These are phyloP conservation scores for Calliphora vicina DNA, from an alignment of 1,140 invertebrate species.

Conservation along the genomic window DNA sequence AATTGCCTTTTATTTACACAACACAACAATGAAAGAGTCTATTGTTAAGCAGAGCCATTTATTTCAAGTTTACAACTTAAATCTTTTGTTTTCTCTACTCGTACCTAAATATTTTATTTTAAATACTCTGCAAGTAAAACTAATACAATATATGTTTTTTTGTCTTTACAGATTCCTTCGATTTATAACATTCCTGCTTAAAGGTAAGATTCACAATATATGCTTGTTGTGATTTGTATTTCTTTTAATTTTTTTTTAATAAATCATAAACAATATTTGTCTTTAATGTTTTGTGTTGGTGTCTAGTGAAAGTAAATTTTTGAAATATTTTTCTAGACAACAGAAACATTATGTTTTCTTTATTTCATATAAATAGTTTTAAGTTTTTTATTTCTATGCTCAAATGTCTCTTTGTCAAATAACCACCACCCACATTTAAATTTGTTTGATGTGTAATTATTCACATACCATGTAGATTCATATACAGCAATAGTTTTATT, in stretches of 20 bases:
- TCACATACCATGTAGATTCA: neutral
- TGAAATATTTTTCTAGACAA: neutral
- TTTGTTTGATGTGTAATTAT: neutral
- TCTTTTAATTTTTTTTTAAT: too few relatives aligned
- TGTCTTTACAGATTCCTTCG: neutral
- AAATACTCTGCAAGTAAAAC: neutral
- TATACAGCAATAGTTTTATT: neutral
- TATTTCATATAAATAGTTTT: too few relatives aligned
- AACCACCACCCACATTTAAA: neutral
- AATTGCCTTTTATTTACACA: neutral
- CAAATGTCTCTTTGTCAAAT: too few relatives aligned
- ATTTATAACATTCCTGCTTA: neutral
- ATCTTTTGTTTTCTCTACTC: slow-evolving; percentile 50
- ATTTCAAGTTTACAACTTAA: slow-evolving; percentile 54
- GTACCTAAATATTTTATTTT: neutral
- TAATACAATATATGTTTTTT: neutral
- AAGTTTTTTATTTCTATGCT: too few relatives aligned
- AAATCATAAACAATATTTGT: neutral
- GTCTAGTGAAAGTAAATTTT: neutral
- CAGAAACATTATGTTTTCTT: neutral
- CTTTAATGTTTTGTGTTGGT: neutral
- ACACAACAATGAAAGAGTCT: neutral
- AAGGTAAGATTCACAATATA: neutral
- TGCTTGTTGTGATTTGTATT: neutral
- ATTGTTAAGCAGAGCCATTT: neutral